Evolutionary conservation across 2,888 invertebrate species (phyloP).

Genomic region (Apodemia zela): DNA sequence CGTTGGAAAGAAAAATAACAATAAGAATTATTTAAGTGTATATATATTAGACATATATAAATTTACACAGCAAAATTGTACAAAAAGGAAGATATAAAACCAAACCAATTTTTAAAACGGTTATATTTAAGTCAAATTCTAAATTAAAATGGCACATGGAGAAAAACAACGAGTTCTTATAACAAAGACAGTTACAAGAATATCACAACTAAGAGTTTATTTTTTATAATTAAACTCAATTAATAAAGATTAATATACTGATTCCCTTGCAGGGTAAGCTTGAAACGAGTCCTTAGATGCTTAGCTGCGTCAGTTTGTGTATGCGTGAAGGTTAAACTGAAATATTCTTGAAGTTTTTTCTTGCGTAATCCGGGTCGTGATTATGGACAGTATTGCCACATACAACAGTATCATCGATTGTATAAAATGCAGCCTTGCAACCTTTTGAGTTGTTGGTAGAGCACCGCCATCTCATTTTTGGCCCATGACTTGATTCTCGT

Average conservation of each 20-base stretch:
- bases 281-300: not conserved
- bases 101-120: no score
- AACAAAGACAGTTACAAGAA: no score
- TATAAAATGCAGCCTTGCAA: conserved; percentile 42
- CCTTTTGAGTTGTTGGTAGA: conserved; percentile 38
- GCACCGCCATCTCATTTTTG: conserved; percentile 36
- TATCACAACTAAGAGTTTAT: no score
- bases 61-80: no score
- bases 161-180: no score
- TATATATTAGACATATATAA: no score
- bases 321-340: not conserved
- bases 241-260: not conserved
- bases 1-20: no score
- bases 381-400: conserved; percentile 29
- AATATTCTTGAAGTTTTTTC: not conserved
- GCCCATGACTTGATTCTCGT: conserved; percentile 14
- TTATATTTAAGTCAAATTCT: no score
- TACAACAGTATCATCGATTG: conserved; percentile 34
- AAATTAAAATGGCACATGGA: no score
- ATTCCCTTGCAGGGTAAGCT: not conserved
- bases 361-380: conserved; percentile 19
- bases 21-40: no score
- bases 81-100: no score
- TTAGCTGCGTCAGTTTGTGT: not conserved
- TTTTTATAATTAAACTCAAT: not conserved